Base-by-base conservation (phyloP, 1,140 invertebrate species). In the Apocrypta bakeri region DNA sequence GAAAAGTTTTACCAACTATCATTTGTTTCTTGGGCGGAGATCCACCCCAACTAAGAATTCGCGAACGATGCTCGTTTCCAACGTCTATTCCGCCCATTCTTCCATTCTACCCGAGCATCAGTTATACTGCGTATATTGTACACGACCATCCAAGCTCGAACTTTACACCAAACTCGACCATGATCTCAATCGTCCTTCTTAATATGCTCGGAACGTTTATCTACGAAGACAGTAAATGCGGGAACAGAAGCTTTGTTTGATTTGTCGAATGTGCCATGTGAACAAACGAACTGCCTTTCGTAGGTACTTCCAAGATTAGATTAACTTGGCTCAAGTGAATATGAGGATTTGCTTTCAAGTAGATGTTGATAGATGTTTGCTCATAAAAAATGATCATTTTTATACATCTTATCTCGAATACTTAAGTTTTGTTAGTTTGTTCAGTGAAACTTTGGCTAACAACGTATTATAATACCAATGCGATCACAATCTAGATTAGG, bases 1-100 rank as follows among this genome's bases (percentile, higher is more conserved):
- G 84, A 86, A 87, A 87, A 88, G 88, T 86, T 85, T 89, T 86
- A 83, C 85, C 84, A 89, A 89, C 87, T 89, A 86, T 88, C 88
- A 89, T 89, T 89, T 89, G 87, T 89, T 88, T 88, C 85, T 85
- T 77, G 68, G 85, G 29, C 64, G n/a, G n/a, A 31, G 42, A 8
- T 11, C 3, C 64, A 6, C 9, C 75, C 56, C 56, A 6, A 17
- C 27, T 27, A 7, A 31, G 27, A 69, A 71, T 63, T 74, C 63
- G 74, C 74, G 82, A 83, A 12, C 71, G 82, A 83, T 83, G 82
- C 66, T 37, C 37, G 56, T 74, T 79, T 75, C 33, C 75, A 33
- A n/a, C 61, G 29, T 77, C 66, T 76, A 64, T 56, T 61, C 40
- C 40, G 69, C 40, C 56, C 66, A n/a, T n/a, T 48, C 61, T 14